Percentiles rank a stretch among this genome's conserved stretches.
Conservation (phyloP, 2,797 vertebrate genomes). For the Rhinogobio ventralis region DNA sequence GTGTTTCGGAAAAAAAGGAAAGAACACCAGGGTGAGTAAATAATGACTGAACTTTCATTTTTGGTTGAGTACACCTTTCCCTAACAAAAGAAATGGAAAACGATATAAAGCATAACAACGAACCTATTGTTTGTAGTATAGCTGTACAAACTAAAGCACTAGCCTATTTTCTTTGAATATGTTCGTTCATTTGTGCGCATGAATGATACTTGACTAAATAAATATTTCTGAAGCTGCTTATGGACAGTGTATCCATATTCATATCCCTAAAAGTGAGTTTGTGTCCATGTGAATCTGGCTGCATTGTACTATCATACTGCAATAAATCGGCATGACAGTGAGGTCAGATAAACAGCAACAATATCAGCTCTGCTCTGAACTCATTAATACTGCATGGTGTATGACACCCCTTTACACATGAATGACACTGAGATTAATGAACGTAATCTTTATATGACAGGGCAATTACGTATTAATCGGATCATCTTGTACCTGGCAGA, state of each 20-base stretch:
- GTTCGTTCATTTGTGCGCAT: not conserved
- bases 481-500: slow-evolving; percentile 68
- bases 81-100: not conserved
- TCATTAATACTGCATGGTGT: not conserved
- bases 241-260: not conserved
- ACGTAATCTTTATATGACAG: not conserved
- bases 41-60: not conserved
- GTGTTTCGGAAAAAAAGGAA: not conserved
- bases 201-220: not conserved
- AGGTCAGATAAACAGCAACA: not conserved
- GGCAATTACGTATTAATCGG: not conserved
- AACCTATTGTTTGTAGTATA: not conserved
- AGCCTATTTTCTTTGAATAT: not conserved
- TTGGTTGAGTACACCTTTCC: not conserved
- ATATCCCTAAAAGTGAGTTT: too few species aligned
- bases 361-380: not conserved
- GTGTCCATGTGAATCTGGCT: not conserved
- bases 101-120: not conserved
- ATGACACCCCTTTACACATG: not conserved
- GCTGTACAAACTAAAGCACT: not conserved
- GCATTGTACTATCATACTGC: not conserved
- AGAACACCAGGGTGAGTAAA: not conserved
- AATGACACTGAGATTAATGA: slow-evolving; percentile 19
- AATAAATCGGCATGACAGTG: not conserved
- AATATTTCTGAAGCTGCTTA: not conserved